Conservation (phyloP, 2,797 vertebrate species). For the Vespertilio murinus region DNA sequence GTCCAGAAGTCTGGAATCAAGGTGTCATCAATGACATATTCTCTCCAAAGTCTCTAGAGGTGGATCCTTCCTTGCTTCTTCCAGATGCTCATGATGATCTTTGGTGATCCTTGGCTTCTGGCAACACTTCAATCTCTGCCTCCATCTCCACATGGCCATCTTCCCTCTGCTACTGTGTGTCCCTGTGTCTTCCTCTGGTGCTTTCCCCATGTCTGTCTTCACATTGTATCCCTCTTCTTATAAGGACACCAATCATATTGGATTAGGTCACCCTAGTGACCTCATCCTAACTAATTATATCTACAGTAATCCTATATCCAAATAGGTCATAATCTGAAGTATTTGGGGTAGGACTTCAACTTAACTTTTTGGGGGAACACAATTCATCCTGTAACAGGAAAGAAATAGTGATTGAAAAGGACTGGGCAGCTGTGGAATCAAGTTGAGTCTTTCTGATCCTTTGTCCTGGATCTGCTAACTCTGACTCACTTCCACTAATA, state of each 20-base stretch:
- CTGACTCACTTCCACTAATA: constrained; percentile 48
- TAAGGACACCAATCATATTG: neutral
- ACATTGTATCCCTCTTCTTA: neutral
- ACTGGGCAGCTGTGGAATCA: neutral
- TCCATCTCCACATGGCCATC: neutral
- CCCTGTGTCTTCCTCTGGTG: neutral
- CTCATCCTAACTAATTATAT: neutral
- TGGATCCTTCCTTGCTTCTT: neutral
- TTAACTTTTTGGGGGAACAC: neutral
- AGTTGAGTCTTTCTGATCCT: neutral
- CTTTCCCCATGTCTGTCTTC: neutral
- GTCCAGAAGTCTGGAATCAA: neutral
- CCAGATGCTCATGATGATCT: neutral
- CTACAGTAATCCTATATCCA: neutral
- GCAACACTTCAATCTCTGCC: neutral
- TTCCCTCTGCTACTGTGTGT: neutral
- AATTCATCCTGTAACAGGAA: neutral
- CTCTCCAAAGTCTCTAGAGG: neutral
- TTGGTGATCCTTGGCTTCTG: neutral
- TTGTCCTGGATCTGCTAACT: constrained; percentile 13
- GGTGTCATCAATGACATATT: neutral
- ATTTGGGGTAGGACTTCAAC: neutral
- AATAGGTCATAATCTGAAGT: neutral
- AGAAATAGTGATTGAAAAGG: neutral
- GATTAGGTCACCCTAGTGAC: neutral